Evolutionary conservation across 2,113 vertebrate species (phyloP), one percentile per base, ranked within the genome.

Genomic region (Ictalurus furcatus): DNA sequence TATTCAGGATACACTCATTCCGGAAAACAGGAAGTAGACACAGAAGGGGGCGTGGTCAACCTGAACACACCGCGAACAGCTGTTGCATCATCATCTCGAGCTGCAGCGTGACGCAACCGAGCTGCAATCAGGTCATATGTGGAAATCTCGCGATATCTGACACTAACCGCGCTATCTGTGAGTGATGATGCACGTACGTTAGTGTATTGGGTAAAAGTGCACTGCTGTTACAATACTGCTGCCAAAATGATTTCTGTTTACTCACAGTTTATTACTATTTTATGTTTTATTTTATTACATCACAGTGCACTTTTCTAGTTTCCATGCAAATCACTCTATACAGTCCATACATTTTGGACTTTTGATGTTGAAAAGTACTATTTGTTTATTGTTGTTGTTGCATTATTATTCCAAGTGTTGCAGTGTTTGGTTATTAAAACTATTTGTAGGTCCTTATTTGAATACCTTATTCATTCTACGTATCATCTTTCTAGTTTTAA

Each of bases 61-160:
- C 85, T 91, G 88, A 89, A 83, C 79, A 83, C 88, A 91, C 87
- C 76, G 73, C 61, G 23, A 25, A 1, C 73, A 48, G 28, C 85
- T 80, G 79, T 91, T 91, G 90, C 90, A 91, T 91, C 90, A 91
- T 82, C 58, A 83, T 40, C 23, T 13, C 13, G 78, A 76, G 16
- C 73, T 85, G 79, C 83, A 82, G 23, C 37, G 88, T 91, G 90
- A 90, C 87, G 87, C 89, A 91, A 91, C 56, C 63, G 48, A 16
- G n/a, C 80, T 79, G 90, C 83, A 91, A 91, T 8, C 73, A 30
- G 34, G 52, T 78, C 16, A 3, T 5, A 40, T 48, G 0, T 44
- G 6, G 76, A n/a, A 6, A 8, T 34, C 61, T 69, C 59, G 19
- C 78, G 34, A 82, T 61, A 82, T 23, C 30, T 58, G 17, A 59